phyloP scores from a whole-genome alignment of 2,113 vertebrate species.

The Paralichthys olivaceus region DNA sequence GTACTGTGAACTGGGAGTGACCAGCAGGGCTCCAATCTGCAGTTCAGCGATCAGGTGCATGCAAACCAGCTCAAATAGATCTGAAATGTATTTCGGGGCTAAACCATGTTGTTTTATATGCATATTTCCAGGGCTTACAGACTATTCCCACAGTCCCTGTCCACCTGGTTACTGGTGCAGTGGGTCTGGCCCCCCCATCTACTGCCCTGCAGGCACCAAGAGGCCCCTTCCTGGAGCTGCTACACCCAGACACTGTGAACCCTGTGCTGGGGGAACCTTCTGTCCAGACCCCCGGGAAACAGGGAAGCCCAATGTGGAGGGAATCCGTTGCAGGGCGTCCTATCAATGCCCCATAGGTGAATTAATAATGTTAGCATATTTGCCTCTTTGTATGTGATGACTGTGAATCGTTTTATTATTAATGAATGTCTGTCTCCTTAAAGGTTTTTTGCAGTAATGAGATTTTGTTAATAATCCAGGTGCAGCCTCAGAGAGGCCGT shows the following conservation, averaged over 20 bases:
- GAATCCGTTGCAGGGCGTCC: constrained; percentile 86
- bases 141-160: constrained; percentile 82
- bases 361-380: constrained; percentile 3
- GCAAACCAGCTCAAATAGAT: too few relatives aligned
- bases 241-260: constrained; percentile 82
- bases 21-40: too few relatives aligned
- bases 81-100: too few relatives aligned
- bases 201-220: constrained; percentile 89
- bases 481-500: constrained; percentile 83
- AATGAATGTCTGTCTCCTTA: neutral
- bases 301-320: constrained; percentile 82
- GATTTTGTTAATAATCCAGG: constrained; percentile 76
- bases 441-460: constrained; percentile 6
- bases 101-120: neutral
- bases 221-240: constrained; percentile 85
- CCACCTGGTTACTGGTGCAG: constrained; percentile 92
- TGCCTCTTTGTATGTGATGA: neutral
- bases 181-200: constrained; percentile 81
- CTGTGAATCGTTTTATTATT: neutral
- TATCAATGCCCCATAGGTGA: constrained; percentile 89
- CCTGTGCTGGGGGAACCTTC: constrained; percentile 85
- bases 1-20: too few relatives aligned
- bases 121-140: constrained; percentile 80
- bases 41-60: too few relatives aligned
- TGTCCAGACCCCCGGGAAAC: constrained; percentile 85